These are phyloP conservation scores for Oasisia sp. DNA, from an alignment of 2,888 invertebrate genomes.

Conservation along the genomic window DNA sequence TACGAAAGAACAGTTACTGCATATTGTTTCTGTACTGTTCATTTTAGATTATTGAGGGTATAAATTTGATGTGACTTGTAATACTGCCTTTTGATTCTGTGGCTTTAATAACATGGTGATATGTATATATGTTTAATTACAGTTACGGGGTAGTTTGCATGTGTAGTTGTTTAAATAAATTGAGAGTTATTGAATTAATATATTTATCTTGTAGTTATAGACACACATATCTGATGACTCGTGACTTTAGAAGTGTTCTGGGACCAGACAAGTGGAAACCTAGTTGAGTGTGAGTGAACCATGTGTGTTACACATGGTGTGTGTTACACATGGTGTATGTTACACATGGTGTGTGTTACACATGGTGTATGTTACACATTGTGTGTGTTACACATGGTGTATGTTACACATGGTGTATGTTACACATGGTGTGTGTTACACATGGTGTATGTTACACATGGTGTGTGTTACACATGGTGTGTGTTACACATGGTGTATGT, in stretches of 20 bases:
- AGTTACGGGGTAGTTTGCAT: not conserved
- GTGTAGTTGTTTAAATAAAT: not conserved
- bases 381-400: not conserved
- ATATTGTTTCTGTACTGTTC: slow-evolving; percentile 4
- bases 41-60: not conserved
- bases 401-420: not conserved
- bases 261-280: not conserved
- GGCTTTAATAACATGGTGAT: not conserved
- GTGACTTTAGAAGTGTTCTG: not conserved
- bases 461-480: too few relatives aligned
- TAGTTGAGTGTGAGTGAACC: not conserved
- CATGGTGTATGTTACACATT: not conserved
- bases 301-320: not conserved
- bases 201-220: not conserved
- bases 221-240: not conserved
- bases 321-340: not conserved
- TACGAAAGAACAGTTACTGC: not conserved
- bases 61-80: not conserved
- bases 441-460: not conserved
- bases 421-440: not conserved
- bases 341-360: not conserved
- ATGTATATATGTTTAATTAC: slow-evolving; percentile 2
- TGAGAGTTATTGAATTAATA: not conserved
- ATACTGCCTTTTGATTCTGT: not conserved
- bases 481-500: too few relatives aligned